A percentile compares a stretch with the other conserved stretches of the same genome.
Conservation (phyloP, 30 jellyfish, hydroid and myxozoan genomes). For the Turritopsis rubra region DNA sequence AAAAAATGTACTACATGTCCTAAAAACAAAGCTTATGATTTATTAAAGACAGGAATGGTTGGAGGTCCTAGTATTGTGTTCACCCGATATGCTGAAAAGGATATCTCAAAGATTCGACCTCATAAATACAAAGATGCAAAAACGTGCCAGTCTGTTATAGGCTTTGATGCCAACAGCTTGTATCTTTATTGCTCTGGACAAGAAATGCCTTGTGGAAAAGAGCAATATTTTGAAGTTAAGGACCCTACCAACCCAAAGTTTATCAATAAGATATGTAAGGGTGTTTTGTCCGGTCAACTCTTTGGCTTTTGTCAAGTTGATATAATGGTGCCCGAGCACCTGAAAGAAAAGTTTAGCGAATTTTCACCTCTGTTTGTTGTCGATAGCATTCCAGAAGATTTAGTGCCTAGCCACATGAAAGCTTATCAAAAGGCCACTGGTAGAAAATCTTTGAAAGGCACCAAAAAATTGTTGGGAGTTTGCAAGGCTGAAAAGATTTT, state of each 20-base stretch:
- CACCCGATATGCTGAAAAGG: conserved; percentile 19
- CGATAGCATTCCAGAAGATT: background rate
- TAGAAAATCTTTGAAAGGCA: background rate
- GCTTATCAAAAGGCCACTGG: background rate
- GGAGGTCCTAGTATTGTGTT: conserved; percentile 20
- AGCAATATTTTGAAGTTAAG: conserved; percentile 9
- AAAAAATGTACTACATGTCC: background rate
- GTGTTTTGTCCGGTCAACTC: background rate
- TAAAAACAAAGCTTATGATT: background rate
- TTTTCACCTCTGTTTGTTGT: conserved; percentile 8
- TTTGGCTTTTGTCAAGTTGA: conserved; percentile 9
- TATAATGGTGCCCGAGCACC: background rate
- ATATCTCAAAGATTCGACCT: conserved; percentile 18
- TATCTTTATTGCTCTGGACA: conserved; percentile 28
- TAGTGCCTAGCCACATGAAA: background rate
- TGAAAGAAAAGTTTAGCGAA: background rate
- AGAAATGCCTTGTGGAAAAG: conserved; percentile 41
- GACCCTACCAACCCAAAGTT: background rate
- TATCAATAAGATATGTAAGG: background rate
- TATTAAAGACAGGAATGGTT: conserved; percentile 37
- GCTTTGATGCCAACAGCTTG: conserved; percentile 24
- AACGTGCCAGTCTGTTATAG: conserved; percentile 14
- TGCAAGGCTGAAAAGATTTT: conserved; percentile 16
- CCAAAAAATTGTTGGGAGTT: conserved; percentile 6
- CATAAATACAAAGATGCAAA: conserved; percentile 14